phyloP scores from a whole-genome alignment of 2,797 vertebrate species.

The Fringilla coelebs region DNA sequence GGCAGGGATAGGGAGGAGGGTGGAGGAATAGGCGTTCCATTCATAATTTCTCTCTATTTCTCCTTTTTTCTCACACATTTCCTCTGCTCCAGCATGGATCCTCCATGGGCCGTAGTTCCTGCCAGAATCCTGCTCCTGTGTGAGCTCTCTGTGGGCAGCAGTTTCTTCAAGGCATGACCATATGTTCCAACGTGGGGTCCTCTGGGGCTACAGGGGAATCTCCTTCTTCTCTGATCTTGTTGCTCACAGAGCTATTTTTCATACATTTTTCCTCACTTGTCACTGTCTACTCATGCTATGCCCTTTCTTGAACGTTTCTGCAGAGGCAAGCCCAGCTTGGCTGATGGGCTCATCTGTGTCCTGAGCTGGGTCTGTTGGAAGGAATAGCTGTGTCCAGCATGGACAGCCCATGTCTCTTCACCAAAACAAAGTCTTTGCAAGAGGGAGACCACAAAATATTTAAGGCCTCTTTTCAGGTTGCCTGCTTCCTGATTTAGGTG shows the following conservation, averaged over 20 bases:
- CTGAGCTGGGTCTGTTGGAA: background rate
- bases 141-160: background rate
- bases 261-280: background rate
- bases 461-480: background rate
- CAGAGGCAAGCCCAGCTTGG: background rate
- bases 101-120: background rate
- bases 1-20: background rate
- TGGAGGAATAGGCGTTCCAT: background rate
- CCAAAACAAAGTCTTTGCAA: background rate
- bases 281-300: background rate
- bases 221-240: background rate
- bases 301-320: background rate
- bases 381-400: background rate
- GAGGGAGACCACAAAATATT: background rate
- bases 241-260: background rate
- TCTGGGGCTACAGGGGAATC: background rate
- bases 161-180: background rate
- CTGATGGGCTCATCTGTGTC: background rate
- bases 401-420: background rate
- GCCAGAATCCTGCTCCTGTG: background rate
- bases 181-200: rapidly evolving
- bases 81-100: background rate
- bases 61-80: background rate
- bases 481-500: background rate
- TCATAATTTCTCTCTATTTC: background rate